These are phyloP conservation scores for Chionoecetes opilio DNA, from an alignment of 1,140 invertebrate genomes.

Conservation along the genomic window DNA sequence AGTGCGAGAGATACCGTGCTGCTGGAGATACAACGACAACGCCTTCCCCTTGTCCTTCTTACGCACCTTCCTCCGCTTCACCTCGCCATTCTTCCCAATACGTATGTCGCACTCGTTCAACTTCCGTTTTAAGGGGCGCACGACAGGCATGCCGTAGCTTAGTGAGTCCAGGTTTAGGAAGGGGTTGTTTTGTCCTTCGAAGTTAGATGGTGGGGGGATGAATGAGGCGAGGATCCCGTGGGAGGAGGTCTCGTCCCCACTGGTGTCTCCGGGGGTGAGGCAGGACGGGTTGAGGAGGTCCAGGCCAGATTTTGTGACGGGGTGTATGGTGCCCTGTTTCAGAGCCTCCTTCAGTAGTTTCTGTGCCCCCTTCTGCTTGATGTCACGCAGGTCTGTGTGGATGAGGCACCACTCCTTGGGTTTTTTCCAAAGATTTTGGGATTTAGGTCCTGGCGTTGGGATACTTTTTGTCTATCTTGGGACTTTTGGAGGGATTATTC, in stretches of 20 bases:
- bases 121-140: constrained; percentile 89
- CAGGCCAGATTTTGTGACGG: constrained; percentile 59
- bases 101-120: constrained; percentile 94
- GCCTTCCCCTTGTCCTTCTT: constrained; percentile 82
- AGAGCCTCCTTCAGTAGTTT: constrained; percentile 85
- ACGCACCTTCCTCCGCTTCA: constrained; percentile 89
- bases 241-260: constrained; percentile 91
- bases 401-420: no score
- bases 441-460: no score
- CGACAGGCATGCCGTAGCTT: constrained; percentile 86
- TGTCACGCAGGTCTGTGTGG: constrained; percentile 66
- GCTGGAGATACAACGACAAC: constrained; percentile 61
- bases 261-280: constrained; percentile 83
- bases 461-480: no score
- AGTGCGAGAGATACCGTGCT: background rate
- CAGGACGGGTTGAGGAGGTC: constrained; percentile 44
- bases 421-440: no score
- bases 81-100: constrained; percentile 92
- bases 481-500: no score
- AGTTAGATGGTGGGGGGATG: constrained; percentile 93
- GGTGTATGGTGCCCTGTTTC: constrained; percentile 82
- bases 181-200: constrained; percentile 94
- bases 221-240: constrained; percentile 92
- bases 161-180: constrained; percentile 86
- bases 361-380: constrained; percentile 84